Evolutionary conservation across 2,888 invertebrate species (phyloP).

Genomic region (Heliconius cydno): DNA sequence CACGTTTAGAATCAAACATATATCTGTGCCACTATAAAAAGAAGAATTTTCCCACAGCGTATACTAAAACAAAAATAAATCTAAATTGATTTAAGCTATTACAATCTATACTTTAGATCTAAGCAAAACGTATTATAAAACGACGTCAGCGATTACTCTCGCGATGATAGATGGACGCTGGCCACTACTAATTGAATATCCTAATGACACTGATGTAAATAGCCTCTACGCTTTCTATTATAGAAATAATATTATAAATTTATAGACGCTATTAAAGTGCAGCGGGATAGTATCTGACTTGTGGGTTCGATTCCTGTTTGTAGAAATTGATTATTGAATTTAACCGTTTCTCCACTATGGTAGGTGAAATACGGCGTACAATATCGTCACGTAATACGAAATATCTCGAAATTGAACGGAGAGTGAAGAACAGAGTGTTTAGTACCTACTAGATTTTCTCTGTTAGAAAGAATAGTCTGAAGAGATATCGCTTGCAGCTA

Average conservation of each 20-base stretch:
- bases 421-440: background rate
- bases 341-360: background rate
- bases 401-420: background rate
- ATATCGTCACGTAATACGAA: background rate
- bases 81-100: background rate
- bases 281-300: background rate
- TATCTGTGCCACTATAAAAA: too few relatives aligned
- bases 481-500: too few relatives aligned
- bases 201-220: conserved; percentile 33
- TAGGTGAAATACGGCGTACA: background rate
- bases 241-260: conserved; percentile 12
- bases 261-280: background rate
- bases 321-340: background rate
- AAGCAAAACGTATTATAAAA: conserved; percentile 15
- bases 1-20: too few relatives aligned
- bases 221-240: conserved; percentile 32
- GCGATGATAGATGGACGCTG: conserved; percentile 25
- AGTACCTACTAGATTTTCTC: background rate
- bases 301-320: background rate
- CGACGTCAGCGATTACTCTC: conserved; percentile 15
- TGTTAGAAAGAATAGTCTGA: too few relatives aligned
- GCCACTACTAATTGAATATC: conserved; percentile 32
- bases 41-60: too few relatives aligned
- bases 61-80: too few relatives aligned
- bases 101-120: background rate